Base-by-base conservation (phyloP, 2,797 vertebrate genomes). In the Apogon hyalosoma region DNA sequence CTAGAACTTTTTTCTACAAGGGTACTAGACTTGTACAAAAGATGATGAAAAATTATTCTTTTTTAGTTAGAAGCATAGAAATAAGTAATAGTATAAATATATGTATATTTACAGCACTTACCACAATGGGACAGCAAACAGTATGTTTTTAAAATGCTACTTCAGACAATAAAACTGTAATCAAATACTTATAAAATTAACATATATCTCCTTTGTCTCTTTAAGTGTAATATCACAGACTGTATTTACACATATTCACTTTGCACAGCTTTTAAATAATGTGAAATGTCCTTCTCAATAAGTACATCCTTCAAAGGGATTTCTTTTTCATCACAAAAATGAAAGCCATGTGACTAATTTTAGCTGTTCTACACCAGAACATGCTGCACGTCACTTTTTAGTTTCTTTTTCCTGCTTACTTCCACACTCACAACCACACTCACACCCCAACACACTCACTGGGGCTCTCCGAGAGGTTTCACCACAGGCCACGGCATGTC, bases 401-500 rank as follows among this genome's bases (percentile, higher is more conserved):
- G 1, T 60, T 52, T 11, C 15, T 15, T 18, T 31, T 6, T 48
- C 19, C 14, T 43, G 14, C 9, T 19, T 7, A 38, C 11, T 16
- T 49, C 43, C 15, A 38, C 56, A 39, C 33, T 18, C 42, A 63
- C 46, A 48, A 19, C 14, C 16, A 43, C 56, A 73, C 43, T 41
- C 16, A 33, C 13, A 31, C 19, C 18, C 11, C 16, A 33, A 39
- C 11, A 7, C 36, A 48, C 15, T 91, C 75, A 90, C 60, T 87
- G 80, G n/a, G 75, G 76, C 6, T 85, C 76, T 63, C 82, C 83
- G 4, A 90, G 13, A 18, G 91, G 87, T 74, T 71, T 93, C 53
- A 91, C 92, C 1, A 92, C 83, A 45, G 92, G 94, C 91, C 92
- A 93, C 0, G 91, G 92, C 73, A 89, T 90, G 73, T 94, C 92